Evolutionary conservation across 1,140 invertebrate species (phyloP).

Genomic region (Scaptomyza graminum): DNA sequence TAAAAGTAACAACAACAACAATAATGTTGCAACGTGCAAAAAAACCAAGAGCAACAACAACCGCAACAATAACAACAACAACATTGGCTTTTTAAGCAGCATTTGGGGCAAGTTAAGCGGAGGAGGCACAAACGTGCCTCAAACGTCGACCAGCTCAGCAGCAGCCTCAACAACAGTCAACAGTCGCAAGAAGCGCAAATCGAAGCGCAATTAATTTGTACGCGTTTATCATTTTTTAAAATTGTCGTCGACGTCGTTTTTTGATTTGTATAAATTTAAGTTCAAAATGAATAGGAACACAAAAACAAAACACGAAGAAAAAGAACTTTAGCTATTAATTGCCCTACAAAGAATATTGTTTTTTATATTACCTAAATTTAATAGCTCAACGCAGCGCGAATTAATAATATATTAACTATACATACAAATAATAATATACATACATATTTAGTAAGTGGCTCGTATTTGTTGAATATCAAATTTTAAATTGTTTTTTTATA

Average conservation of each 20-base stretch:
- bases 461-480: slow-evolving; percentile 65
- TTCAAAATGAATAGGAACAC: slow-evolving; percentile 42
- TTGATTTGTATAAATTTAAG: slow-evolving; percentile 70
- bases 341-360: slow-evolving; percentile 69
- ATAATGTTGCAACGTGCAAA: slow-evolving; percentile 64
- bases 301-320: slow-evolving; percentile 2
- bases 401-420: slow-evolving; percentile 30
- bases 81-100: slow-evolving; percentile 36
- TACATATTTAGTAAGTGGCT: slow-evolving; percentile 64
- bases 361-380: slow-evolving; percentile 67
- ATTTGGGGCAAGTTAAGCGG: slow-evolving; percentile 64
- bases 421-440: slow-evolving; percentile 47
- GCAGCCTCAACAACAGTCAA: slow-evolving; percentile 40
- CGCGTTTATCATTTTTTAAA: slow-evolving; percentile 26
- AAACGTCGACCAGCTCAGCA: slow-evolving; percentile 22
- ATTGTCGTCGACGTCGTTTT: slow-evolving; percentile 24
- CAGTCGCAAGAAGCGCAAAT: slow-evolving; percentile 76
- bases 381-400: slow-evolving; percentile 34
- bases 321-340: slow-evolving; percentile 58
- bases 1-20: slow-evolving; percentile 60
- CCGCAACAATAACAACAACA: slow-evolving; percentile 28
- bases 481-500: slow-evolving; percentile 73
- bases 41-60: slow-evolving; percentile 44
- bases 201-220: slow-evolving; percentile 65
- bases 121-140: slow-evolving; percentile 12